Base-by-base conservation (phyloP, 2,113 vertebrate species). In the Sarotherodon lohbergeri region DNA sequence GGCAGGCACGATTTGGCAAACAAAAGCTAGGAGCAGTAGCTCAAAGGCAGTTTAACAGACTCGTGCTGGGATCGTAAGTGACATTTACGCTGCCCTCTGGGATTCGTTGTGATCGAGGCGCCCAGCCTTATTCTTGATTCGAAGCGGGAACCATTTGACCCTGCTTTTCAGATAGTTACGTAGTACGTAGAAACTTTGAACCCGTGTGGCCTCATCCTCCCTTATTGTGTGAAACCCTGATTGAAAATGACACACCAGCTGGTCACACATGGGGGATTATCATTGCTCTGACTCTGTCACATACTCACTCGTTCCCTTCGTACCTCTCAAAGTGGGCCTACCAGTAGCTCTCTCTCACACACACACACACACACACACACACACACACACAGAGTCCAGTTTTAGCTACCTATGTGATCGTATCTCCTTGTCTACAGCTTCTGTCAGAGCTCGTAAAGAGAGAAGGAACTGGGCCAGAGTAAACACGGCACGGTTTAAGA, bases 1-100 rank as follows among this genome's bases (percentile, higher is more conserved):
- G 39, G 71, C 80, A 78, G 83, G 88, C 86, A 91, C 29, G 91
- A 90, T 85, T 84, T 89, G 90, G 90, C 85, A 79, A 29, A 76
- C 10, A 6, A 24, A 63, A n/a, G 87, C 4, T 59, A 61, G 27
- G 32, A 16, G 86, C 84, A 7, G 27, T 61, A 63, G 76, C 78
- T 88, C 82, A 27, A 57, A 90, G 66, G 48, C 78, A 2, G 50
- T 91, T 87, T 81, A 79, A 86, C 55, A 14, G 82, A 86, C 52
- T 90, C 34, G 27, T 36, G 80, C 29, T 50, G 34, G 68, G 88
- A 89, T 85, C 22, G 39, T 59, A 63, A 79, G 55, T 68, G 88
- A 89, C 89, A 81, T 91, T 87, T 24, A 76, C 79, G 63, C 87
- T 29, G 87, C 79, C 52, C 86, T 84, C 82, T 29, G 85, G 83